phyloP scores from a whole-genome alignment of 2,113 vertebrate genomes.

The Piprites chloris region DNA sequence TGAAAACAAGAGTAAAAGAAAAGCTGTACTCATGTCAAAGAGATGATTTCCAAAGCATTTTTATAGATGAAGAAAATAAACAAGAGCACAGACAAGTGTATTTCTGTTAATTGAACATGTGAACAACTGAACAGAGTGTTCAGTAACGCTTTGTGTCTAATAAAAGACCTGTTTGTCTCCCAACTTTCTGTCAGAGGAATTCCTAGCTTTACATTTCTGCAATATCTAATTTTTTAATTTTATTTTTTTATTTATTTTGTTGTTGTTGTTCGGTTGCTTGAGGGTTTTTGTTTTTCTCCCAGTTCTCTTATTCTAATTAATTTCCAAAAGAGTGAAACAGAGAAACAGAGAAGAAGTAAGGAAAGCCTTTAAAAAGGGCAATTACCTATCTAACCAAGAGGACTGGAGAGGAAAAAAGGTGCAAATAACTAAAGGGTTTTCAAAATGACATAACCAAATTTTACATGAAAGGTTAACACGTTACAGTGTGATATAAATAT shows the following conservation, averaged over 20 bases:
- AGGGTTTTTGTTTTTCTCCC: too few species aligned
- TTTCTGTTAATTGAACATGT: background rate
- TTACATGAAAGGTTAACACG: background rate
- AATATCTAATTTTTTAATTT: background rate
- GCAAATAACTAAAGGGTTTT: background rate
- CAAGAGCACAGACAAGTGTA: background rate
- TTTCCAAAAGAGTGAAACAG: background rate
- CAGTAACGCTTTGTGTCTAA: background rate
- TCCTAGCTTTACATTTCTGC: background rate
- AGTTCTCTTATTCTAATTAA: background rate
- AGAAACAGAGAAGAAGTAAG: background rate
- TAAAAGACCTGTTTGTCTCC: background rate
- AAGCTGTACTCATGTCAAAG: background rate
- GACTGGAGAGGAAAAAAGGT: background rate
- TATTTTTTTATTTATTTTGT: background rate
- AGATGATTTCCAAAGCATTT: background rate
- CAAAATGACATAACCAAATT: background rate
- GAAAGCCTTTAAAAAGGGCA: background rate
- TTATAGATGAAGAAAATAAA: background rate
- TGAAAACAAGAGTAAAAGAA: background rate
- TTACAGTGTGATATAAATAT: background rate
- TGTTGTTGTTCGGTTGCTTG: background rate
- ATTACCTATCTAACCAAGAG: background rate
- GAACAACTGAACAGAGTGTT: background rate
- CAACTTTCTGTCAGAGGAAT: background rate